These are phyloP conservation scores for Proterorhinus semilunaris DNA, from an alignment of 2,113 vertebrate genomes.

Conservation along the genomic window DNA sequence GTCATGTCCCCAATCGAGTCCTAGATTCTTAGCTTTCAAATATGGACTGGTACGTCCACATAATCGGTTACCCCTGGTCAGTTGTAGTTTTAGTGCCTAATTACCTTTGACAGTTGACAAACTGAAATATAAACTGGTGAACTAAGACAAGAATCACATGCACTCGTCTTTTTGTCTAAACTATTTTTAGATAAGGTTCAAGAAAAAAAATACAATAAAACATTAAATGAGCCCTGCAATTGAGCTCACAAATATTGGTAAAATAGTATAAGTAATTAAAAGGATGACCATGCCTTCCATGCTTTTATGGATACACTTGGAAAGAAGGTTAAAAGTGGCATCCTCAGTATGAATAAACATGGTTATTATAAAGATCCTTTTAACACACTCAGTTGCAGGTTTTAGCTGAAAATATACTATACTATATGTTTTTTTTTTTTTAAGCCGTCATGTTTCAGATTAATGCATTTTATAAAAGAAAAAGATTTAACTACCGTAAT, in stretches of 20 bases:
- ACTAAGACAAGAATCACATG: neutral
- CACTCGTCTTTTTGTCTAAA: neutral
- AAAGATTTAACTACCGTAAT: no score
- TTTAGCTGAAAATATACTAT: constrained; percentile 5
- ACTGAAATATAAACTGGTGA: neutral
- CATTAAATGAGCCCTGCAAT: constrained; percentile 23
- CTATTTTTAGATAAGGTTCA: neutral
- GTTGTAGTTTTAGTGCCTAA: no score
- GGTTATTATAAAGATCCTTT: no score
- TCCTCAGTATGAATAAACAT: constrained; percentile 14
- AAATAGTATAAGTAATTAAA: constrained; percentile 22
- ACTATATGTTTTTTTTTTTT: no score
- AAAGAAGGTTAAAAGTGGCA: constrained; percentile 28
- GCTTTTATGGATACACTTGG: constrained; percentile 50
- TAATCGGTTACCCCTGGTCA: no score
- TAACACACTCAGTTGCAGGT: constrained; percentile 16
- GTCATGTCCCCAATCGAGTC: no score
- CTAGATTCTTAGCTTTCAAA: no score
- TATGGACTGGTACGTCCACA: no score
- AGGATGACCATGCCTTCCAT: constrained; percentile 69
- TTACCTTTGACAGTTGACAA: no score
- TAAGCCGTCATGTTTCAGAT: no score
- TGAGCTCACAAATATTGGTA: constrained; percentile 1
- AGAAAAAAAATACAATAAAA: neutral
- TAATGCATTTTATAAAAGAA: no score